Evolutionary conservation across 2,797 vertebrate genomes (phyloP), one percentile per base, ranked within the genome.

Genomic region (Chiroxiphia lanceolata): DNA sequence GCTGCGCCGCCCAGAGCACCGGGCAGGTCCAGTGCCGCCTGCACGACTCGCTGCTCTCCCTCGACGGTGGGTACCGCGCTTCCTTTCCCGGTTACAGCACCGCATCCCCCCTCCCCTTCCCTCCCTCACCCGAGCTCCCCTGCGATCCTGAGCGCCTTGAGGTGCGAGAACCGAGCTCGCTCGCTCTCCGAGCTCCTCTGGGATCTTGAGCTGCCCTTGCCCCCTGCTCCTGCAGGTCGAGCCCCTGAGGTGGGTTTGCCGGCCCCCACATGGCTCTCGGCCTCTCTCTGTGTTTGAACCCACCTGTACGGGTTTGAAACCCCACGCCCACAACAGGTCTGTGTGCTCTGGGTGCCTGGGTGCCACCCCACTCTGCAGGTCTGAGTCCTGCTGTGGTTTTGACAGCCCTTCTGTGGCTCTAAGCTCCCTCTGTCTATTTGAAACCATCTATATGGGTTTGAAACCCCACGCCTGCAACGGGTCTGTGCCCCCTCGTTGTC

Each of bases 21-120:
- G 99, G 99, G 15, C 99, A 99, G 98, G 99, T 99, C 87, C 99
- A 99, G 94, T 99, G 99, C 98, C 99, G 99, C 97, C 98, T 99
- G 92, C 99, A 99, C 91, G 99, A 99, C 97, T 99, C 99, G 40
- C 98, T 99, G 96, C 98, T 99, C 26, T 99, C 99, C 26, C 98
- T 99, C 96, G 99, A 99, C 96, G 99, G 99, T 99, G 97, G 67
- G 97, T 86, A 63, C 63, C 5, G 68, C 12, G 20, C 56, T 77
- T 34, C 25, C 29, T 65, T 47, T 34, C 72, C 57, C 19, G 64
- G 16, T 5, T 77, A 20, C 42, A 6, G 11, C 10, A n/a, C n/a
- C n/a, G n/a, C n/a, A n/a, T n/a, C 7, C 4, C 11, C 23, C 8
- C 13, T 15, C 16, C 19, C 3, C 5, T 40, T 15, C 60, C 40